Evolutionary conservation across 2,888 invertebrate genomes (phyloP), one percentile per base, ranked within the genome.

Genomic region (Diaperis boleti): DNA sequence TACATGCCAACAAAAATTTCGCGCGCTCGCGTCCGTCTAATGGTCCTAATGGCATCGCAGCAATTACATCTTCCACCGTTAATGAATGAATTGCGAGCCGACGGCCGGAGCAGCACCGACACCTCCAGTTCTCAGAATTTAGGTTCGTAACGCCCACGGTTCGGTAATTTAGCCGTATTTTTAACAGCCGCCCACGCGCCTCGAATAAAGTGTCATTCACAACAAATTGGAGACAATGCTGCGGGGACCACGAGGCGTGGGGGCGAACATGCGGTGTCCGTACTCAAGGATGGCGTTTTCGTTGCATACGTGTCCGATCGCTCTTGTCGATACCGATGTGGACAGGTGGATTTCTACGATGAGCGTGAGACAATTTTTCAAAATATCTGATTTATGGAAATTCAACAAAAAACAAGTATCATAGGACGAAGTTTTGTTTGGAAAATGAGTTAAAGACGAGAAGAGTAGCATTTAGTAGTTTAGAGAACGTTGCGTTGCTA

Each of bases 91-190:
- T 49, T 42, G 62, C 49, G 14, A 55, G 39, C 52, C 14, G 37
- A 29, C 59, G 42, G 50, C 44, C 26, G 20, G 60, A 67, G 65
- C 60, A 69, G 72, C 73, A 73, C 73, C 73, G 74, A 73, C 73
- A 73, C 73, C 73, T 75, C 70, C 74, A 66, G 63, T 74, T 75
- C 70, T 65, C 61, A 68, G 75, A 74, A 74, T 74, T 72, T 73
- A 73, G 74, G 73, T 74, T 74, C 69, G 69, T 67, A 50, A 63
- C 70, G 59, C 72, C 71, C 72, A 73, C 72, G 66, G 62, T 59
- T 66, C 65, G 65, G 71, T 72, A 72, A 75, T 74, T 75, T 73
- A 74, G 72, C 71, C 68, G 72, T 76, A 76, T 76, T 76, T 76
- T 75, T 75, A 76, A 74, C 75, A 70, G 66, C 72, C 73, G 57